Evolutionary conservation across 2,113 vertebrate species (phyloP), one percentile per base, ranked within the genome.

Genomic region (Sitta europaea): DNA sequence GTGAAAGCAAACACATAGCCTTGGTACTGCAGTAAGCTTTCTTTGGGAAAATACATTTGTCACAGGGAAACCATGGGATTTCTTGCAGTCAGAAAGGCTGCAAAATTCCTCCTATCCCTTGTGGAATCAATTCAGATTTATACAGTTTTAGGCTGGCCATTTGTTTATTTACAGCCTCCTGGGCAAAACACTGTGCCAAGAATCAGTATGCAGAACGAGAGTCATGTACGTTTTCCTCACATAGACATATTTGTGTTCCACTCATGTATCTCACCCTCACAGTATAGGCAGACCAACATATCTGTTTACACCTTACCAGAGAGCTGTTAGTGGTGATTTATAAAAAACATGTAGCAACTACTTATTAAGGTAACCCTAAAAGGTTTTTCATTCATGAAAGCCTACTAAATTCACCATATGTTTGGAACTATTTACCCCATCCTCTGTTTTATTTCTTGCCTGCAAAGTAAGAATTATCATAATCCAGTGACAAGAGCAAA

Each of bases 91-190:
- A 65, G 35, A 84, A 80, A 74, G 61, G 36, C 31, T 82, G 71
- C 36, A 90, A 92, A 90, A 93, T 83, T 83, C 65, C 55, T 66
- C 33, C n/a, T 57, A 13, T 80, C 86, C 73, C 58, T 93, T 42
- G 23, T 29, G 67, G 82, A 82, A 96, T 68, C 71, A 35, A 22
- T 63, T 93, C 85, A 85, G 50, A 82, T 79, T 88, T 55, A 61
- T 48, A 57, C 5, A 33, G 33, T 82, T 90, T 86, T 62, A 79
- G 31, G 57, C 51, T 70, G 54, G 29, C 31, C 78, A 66, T 84
- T 96, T 91, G 68, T 88, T 90, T 85, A 42, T 75, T 95, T 90
- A 40, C 35, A 92, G 63, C 88, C 85, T 94, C 45, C 43, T 53
- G 81, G 77, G 87, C 78, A 93, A 93, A 93, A 88, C 35, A 50